Conservation (phyloP, 2,113 vertebrate genomes). For the Dicerorhinus sumatrensis region DNA sequence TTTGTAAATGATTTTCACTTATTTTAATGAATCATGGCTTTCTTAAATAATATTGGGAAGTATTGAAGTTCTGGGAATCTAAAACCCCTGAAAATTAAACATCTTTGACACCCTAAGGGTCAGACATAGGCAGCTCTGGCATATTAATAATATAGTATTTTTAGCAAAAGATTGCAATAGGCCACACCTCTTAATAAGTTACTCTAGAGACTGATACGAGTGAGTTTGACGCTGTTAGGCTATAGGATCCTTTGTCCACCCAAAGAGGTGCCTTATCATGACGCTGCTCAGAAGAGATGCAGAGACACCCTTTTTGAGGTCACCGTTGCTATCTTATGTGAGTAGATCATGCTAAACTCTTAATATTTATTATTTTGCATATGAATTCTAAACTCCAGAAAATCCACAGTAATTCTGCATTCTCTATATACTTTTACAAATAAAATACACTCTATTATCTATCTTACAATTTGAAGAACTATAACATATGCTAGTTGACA, state of each 20-base stretch:
- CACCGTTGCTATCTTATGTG: background rate
- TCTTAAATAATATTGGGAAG: background rate
- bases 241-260: background rate
- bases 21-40: background rate
- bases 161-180: background rate
- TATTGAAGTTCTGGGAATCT: background rate
- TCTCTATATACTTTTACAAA: background rate
- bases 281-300: background rate
- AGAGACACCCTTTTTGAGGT: background rate
- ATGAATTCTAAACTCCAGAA: background rate
- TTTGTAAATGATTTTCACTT: background rate
- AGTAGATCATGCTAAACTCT: background rate
- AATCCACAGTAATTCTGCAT: background rate
- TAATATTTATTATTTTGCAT: background rate
- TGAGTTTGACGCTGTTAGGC: no score
- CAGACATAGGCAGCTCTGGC: background rate
- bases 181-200: background rate
- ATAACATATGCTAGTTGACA: background rate
- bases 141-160: background rate
- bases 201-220: background rate
- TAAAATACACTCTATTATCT: background rate
- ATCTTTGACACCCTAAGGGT: background rate
- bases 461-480: background rate
- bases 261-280: accelerated
- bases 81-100: background rate